Percentiles rank a stretch among this genome's conserved stretches.
Conservation (phyloP, 2,113 vertebrate species). For the Hemiscyllium ocellatum region DNA sequence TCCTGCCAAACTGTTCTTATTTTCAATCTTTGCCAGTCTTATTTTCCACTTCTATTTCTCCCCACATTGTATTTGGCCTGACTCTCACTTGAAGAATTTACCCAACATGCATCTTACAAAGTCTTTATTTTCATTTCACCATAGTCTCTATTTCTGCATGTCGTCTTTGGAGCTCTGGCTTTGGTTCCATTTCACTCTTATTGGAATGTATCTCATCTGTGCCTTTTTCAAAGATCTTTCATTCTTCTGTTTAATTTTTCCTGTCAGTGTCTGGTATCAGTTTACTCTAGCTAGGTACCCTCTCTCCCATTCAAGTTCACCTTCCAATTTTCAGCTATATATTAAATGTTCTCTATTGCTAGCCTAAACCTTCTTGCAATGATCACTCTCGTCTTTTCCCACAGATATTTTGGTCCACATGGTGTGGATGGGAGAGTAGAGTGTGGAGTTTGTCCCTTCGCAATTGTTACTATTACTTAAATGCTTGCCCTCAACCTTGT, state of each 20-base stretch:
- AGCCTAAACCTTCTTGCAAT: neutral
- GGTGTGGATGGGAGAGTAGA: too few species aligned
- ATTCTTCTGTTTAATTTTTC: neutral
- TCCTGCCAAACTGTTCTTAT: too few species aligned
- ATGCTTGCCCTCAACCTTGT: too few species aligned
- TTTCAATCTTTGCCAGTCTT: too few species aligned
- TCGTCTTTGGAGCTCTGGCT: too few species aligned
- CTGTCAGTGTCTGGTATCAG: neutral
- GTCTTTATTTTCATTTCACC: neutral
- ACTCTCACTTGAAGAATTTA: neutral
- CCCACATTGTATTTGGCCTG: too few species aligned
- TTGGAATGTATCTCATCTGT: too few species aligned
- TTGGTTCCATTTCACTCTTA: too few species aligned
- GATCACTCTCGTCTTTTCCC: neutral
- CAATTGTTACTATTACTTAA: too few species aligned
- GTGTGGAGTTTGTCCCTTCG: too few species aligned
- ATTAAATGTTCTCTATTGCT: neutral
- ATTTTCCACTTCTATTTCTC: too few species aligned
- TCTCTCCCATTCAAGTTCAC: neutral
- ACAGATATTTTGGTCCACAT: neutral
- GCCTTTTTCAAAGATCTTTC: too few species aligned
- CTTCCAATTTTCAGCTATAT: neutral
- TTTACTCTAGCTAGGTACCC: neutral
- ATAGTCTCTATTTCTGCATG: neutral
- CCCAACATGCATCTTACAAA: neutral